Evolutionary conservation across 2,113 vertebrate species (phyloP).

Genomic region (Pampusana beccarii): DNA sequence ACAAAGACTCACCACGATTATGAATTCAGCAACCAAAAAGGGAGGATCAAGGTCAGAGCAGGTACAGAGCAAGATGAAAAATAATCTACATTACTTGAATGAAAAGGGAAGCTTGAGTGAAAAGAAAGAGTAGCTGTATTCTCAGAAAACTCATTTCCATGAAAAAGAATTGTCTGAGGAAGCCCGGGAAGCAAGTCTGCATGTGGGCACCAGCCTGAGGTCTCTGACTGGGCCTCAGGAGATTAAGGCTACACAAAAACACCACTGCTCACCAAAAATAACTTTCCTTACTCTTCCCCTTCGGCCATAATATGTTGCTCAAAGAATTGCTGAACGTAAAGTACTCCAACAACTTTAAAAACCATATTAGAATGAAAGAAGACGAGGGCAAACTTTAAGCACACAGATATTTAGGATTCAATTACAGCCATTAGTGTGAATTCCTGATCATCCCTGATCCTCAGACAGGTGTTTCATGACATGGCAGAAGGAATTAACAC

Average conservation of each 20-base stretch:
- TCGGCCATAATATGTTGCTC: background rate
- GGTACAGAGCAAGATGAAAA: background rate
- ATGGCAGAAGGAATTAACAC: background rate
- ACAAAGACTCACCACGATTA: accelerated
- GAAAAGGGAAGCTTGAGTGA: background rate
- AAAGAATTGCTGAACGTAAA: background rate
- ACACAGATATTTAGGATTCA: background rate
- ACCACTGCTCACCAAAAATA: background rate
- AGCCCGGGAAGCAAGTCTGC: accelerated
- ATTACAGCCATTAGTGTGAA: background rate
- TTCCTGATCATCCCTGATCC: background rate
- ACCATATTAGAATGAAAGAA: background rate
- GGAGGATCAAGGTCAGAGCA: background rate
- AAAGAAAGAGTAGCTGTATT: background rate
- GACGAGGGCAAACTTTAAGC: background rate
- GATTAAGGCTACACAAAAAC: background rate
- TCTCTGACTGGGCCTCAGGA: background rate
- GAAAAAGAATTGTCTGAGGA: background rate
- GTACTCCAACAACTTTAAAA: background rate
- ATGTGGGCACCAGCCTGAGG: background rate
- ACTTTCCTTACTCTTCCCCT: background rate
- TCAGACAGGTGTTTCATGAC: background rate
- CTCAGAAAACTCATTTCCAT: background rate
- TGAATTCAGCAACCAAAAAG: background rate
- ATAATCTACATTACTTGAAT: background rate